Base-by-base conservation (phyloP, 2,888 invertebrate species). In the Leptogaster cylindrica region DNA sequence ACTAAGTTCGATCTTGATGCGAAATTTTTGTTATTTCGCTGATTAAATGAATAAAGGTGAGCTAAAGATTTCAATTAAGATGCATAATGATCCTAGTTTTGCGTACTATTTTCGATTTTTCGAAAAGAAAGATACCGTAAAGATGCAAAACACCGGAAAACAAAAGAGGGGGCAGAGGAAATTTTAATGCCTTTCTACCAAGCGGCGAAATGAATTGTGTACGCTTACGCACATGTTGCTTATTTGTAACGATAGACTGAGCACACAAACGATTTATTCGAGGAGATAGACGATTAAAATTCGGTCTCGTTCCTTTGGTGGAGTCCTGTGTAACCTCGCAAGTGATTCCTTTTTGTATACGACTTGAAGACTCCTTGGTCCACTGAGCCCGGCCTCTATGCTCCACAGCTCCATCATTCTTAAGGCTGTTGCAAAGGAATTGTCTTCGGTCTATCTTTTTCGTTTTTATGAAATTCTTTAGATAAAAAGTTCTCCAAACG, bases 221-320 rank as follows among this genome's bases (percentile, higher is more conserved):
- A 67, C 44, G 63, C 46, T 66, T 52, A 66, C 66, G 66, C 66
- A 66, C 66, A 66, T 66, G 66, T 66, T 66, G 36, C 48, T 27
- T 33, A 66, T 66, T 66, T 66, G 66, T 66, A 46, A 66, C 66
- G 39, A 66, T 12, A 58, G 66, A 58, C 55, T 66, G 58, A 66
- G 36, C 66, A 66, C 58, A 46, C 27, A 58, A 66, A 48, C 66
- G 66, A 66, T 66, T 66, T 66, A 23, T 46, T 66, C 31, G 46
- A 44, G 41, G 44, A 36, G 58, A 66, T 64, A 64, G 58, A 66
- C 66, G 58, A 55, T 66, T 55, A 55, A 48, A 44, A 66, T 55
- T 55, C 33, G 4, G 23, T 18, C 46, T 10, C 31, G 31, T 31
- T 10, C 7, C 41, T 12, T 41, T 10, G n/a, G 12, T 6, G 2